Base-by-base conservation (phyloP, 2,113 vertebrate genomes). In the Cricetomys ansorgei region DNA sequence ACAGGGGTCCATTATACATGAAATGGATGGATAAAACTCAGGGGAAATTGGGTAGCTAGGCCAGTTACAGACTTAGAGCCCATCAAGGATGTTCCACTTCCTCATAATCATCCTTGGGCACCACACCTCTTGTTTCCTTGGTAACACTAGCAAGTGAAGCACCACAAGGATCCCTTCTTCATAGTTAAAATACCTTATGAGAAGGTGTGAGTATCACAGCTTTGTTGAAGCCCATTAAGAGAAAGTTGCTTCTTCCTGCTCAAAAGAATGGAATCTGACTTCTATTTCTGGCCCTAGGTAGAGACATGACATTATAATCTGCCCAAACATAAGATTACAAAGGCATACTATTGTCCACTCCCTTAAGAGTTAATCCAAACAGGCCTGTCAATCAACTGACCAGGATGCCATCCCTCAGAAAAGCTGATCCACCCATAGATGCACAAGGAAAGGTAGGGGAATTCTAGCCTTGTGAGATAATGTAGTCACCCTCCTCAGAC, bases 1-100 rank as follows among this genome's bases (percentile, higher is more conserved):
- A 40, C 23, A 1, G 37, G 5, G 15, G 4, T 34, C 40, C 17
- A 1, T n/a, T 3, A 16, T 27, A 21, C 40, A 3, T 55, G 25
- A 81, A 81, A 45, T 0, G 8, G 50, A 40, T 12, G 16, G n/a
- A n/a, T 5, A 43, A 48, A 40, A 75, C 10, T 23, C 25, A 45
- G 15, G 19, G 25, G 59, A 19, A 17, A 29, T 4, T 59, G 10
- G 77, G 23, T 59, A 40, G 11, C 6, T 59, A 40, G 79, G 4
- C 11, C 37, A 81, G 50, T 80, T 10, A 25, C 5, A 81, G 79
- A 81, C 3, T 37, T 48, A 15, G 34, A 7, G 19, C 37, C 55
- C 37, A 40, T 23, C 27, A 23, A 81, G 25, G 55, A 27, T 81
- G n/a, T 15, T 55, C 50, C 50, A 11, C 1, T 1, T 57, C 50